Evolutionary conservation across 2,797 vertebrate species (phyloP).

Genomic region (Liparis tanakae): DNA sequence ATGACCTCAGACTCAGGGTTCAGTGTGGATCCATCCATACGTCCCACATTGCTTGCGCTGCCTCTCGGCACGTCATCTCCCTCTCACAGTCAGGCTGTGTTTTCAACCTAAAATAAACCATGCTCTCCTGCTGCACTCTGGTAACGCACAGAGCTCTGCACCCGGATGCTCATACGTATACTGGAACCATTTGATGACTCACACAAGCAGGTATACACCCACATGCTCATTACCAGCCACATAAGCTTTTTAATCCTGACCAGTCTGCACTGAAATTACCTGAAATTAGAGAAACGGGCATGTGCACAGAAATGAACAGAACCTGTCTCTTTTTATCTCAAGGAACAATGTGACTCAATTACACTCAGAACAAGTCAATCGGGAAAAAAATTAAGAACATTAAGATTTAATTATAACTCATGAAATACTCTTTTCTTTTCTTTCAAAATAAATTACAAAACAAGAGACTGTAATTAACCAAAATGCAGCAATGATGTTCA

Average conservation of each 20-base stretch:
- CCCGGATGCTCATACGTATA: neutral
- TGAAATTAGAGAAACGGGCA: neutral
- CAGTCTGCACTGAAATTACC: neutral
- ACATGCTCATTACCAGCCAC: neutral
- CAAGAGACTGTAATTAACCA: neutral
- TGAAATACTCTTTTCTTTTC: too few species aligned
- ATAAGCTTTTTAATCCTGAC: neutral
- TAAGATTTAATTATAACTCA: too few species aligned
- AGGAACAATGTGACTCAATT: neutral
- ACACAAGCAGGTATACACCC: neutral
- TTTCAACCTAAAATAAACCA: constrained; percentile 38
- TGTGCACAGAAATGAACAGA: constrained; percentile 11
- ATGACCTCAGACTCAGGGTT: neutral
- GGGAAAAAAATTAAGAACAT: too few species aligned
- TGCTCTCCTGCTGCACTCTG: neutral
- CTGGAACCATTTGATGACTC: neutral
- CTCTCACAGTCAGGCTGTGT: neutral
- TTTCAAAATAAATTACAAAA: neutral
- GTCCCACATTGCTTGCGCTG: neutral
- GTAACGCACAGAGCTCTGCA: constrained; percentile 3
- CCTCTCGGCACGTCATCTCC: constrained; percentile 1
- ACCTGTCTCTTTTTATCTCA: neutral
- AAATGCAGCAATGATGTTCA: neutral
- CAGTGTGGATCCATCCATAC: constrained; percentile 10
- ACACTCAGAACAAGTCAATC: neutral